Base-by-base conservation (phyloP, 2,888 invertebrate genomes). In the Macroteleia sp. region DNA sequence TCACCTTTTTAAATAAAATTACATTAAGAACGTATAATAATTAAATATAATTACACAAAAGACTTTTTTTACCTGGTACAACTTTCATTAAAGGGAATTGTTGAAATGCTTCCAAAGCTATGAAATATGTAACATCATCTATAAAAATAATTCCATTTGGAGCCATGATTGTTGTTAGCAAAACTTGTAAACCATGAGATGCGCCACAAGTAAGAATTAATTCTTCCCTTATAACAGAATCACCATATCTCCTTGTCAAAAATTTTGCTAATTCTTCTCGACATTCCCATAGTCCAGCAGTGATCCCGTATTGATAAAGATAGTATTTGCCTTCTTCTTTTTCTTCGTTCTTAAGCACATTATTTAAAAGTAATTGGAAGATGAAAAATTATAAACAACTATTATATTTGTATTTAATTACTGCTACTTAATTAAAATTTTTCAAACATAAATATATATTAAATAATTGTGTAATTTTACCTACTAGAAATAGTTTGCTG, bases 101-200 rank as follows among this genome's bases (percentile, higher is more conserved):
- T 67, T 91, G 90, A 75, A 95, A 93, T 9, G 91, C 89, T 32
- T 93, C 92, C 19, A 94, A 86, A 1, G 94, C 94, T 73, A 94
- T 92, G 92, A 94, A 94, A 81, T 94, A 95, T 0, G 94, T 94
- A 10, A 93, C 93, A 86, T 95, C 94, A 83, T 95, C 95, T 8
- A 94, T 93, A 86, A 94, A 94, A 54, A 95, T 92, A 8, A 92
- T 89, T 1, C 93, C 93, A 44, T 92, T 90, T 1, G 93, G 91
- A 19, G 93, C 92, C 16, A 94, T 81, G n/a, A 94, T 82, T 0
- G 92, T 92, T n/a, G 93, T 92, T 5, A 94, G 81, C 41, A 93
- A 86, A 34, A 94, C 82, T 83, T 93, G 93, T 1, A 95, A 83
- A 0, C 94, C 95, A 77, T 94, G 93, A 0, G 94, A 92, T 2